Conservation (phyloP, 2,888 invertebrate species). For the Neoscelio sp. region DNA sequence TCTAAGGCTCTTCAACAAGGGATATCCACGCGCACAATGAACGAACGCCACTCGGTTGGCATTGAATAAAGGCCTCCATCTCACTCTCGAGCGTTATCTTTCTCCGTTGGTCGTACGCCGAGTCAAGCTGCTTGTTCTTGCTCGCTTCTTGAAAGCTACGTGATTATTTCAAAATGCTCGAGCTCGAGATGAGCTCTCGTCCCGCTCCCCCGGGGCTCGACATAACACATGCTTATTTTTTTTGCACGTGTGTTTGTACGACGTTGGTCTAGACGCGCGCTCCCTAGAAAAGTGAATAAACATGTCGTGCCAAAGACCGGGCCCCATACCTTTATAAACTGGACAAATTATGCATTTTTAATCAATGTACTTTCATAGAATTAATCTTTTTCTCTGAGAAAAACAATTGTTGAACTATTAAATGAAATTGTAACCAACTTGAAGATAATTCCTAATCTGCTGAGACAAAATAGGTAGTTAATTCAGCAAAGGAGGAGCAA, state of each 20-base stretch:
- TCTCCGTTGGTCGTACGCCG: conserved; percentile 58
- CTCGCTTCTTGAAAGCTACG: conserved; percentile 77
- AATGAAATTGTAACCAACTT: too few relatives aligned
- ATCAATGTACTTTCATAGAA: background rate
- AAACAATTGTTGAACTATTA: too few relatives aligned
- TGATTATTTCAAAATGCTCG: conserved; percentile 80
- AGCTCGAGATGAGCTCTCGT: conserved; percentile 71
- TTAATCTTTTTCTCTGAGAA: too few relatives aligned
- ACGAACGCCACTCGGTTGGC: conserved; percentile 75
- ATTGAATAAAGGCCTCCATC: conserved; percentile 74
- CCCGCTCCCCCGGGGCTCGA: conserved; percentile 15
- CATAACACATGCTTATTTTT: conserved; percentile 32
- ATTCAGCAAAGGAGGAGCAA: too few relatives aligned
- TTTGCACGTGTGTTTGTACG: conserved; percentile 23
- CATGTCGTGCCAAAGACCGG: conserved; percentile 48
- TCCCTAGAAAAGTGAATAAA: conserved; percentile 53
- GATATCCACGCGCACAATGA: conserved; percentile 75
- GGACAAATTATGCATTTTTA: background rate
- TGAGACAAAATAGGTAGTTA: too few relatives aligned
- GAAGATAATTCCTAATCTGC: too few relatives aligned
- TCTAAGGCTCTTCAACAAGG: conserved; percentile 72
- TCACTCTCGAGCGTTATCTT: conserved; percentile 36
- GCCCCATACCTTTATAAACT: background rate
- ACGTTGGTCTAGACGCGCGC: conserved; percentile 51
- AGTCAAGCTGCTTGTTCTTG: conserved; percentile 56